Evolutionary conservation across 2,113 vertebrate genomes (phyloP), one percentile per base, ranked within the genome.

Genomic region (Hirundichthys speculiger): DNA sequence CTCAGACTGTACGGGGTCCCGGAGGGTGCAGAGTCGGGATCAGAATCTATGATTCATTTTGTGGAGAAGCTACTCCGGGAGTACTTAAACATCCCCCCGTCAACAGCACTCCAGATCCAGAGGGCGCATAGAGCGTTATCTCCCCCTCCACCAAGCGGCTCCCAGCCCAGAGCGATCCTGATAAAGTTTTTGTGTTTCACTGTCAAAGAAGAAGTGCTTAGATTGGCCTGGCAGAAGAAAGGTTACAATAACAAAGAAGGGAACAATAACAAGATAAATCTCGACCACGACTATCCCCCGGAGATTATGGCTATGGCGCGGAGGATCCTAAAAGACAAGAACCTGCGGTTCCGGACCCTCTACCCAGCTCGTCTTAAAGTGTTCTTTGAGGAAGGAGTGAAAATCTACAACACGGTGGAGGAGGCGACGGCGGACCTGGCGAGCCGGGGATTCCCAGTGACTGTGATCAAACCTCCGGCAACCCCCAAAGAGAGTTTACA

Each of bases 31-130:
- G 50, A 52, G 16, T 4, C n/a, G 7, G 25, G 50, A 10, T n/a
- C 16, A 0, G 16, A 6, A 50, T 52, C 50, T 18, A 30, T 30
- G 24, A 4, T 25, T 16, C 50, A 52, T 8, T 52, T 34, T 30
- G 50, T 34, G 50, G 30, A 54, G 18, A 54, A 54, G 12, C 19
- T 54, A 5, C 52, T 54, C 9, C 4, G 30, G n/a, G 52, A 54
- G 12, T 39, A 54, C 7, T 13, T 54, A 1, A 2, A 1, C 13
- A 38, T 39, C 30, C 16, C 52, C 2, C 0, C 24, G 2, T 30
- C 30, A 20, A 38, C 18, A 13, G n/a, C 11, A 1, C 18, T 54
- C 3, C 52, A 54, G 30, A 54, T 54, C n/a, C 52, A 53, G 27
- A 53, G 50, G n/a, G 50, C 27, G 4, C n/a, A 34, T 11, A 10